Percentiles rank a stretch among this genome's conserved stretches.
Evolutionary conservation across 2,113 vertebrate genomes (phyloP).

Genomic region (Ptyas mucosa): DNA sequence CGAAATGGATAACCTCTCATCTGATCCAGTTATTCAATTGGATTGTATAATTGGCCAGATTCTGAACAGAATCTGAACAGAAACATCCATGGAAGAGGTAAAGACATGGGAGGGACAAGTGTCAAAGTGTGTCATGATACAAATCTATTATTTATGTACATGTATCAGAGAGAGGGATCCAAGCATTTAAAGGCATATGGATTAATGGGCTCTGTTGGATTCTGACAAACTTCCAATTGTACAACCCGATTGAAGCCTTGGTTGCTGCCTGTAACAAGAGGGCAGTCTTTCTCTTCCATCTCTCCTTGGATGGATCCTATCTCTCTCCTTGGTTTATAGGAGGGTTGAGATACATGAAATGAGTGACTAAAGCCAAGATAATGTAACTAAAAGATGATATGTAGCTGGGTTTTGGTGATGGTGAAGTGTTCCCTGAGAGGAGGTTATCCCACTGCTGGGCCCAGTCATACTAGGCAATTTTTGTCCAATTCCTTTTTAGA

Average conservation of each 20-base stretch:
- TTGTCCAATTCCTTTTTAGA: not conserved
- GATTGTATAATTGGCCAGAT: not conserved
- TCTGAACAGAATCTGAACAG: not conserved
- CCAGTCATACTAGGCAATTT: not conserved
- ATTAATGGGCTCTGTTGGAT: not conserved
- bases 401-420: not conserved
- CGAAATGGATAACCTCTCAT: not conserved
- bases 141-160: not conserved
- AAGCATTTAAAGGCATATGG: not conserved
- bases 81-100: not conserved
- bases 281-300: not conserved
- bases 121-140: not conserved
- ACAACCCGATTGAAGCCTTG: not conserved
- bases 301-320: not conserved
- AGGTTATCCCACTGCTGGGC: not conserved
- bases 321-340: not conserved
- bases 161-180: not conserved
- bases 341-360: not conserved
- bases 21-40: not conserved
- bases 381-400: not conserved
- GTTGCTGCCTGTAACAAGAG: not conserved
- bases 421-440: not conserved
- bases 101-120: not conserved
- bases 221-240: not conserved
- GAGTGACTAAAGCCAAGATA: not conserved